Base-by-base conservation (phyloP, 2,113 vertebrate genomes). In the Alethe diademata region DNA sequence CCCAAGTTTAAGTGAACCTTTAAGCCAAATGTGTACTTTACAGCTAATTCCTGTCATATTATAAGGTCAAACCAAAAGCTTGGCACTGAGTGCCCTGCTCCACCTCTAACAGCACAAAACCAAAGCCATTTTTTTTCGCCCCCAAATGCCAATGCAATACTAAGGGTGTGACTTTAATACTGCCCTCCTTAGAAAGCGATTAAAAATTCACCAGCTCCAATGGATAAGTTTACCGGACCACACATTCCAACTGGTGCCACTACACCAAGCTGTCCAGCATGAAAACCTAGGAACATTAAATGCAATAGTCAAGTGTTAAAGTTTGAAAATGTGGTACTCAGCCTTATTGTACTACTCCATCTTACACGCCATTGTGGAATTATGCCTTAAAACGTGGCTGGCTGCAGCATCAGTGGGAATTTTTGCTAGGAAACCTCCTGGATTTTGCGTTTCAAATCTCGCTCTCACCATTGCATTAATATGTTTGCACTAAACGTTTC, bases 341-440 rank as follows among this genome's bases (percentile, higher is more conserved):
- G 90, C 19, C 45, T 92, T 88, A 81, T 81, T 86, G 73, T 51
- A 50, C 35, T 28, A 17, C 64, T 78, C 8, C 2, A 11, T n/a
- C 70, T 24, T 11, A 24, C 8, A 7, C 12, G 38, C 56, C 47
- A 5, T 50, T 78, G 62, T 25, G 95, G 54, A 70, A 92, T 94
- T 96, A 91, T 61, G 69, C 65, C 85, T 92, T 78, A 81, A 95
- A 95, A 91, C 1, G 4, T 24, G 76, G 87, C 81, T 22, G 1
- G 90, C 78, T 51, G 15, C n/a, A 69, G 62, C 35, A 23, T 17
- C 8, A 7, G 76, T 38, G 50, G 88, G 56, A 92, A 74, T 61
- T 86, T 95, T 93, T 89, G 82, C 69, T 93, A 57, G 70, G 60
- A 82, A 96, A 95, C 91, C 53, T 86, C 61, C 78, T 85, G 76